A percentile compares a stretch with the other conserved stretches of the same genome.
Conservation (phyloP, 2,797 vertebrate genomes). For the Clarias pachynema region DNA sequence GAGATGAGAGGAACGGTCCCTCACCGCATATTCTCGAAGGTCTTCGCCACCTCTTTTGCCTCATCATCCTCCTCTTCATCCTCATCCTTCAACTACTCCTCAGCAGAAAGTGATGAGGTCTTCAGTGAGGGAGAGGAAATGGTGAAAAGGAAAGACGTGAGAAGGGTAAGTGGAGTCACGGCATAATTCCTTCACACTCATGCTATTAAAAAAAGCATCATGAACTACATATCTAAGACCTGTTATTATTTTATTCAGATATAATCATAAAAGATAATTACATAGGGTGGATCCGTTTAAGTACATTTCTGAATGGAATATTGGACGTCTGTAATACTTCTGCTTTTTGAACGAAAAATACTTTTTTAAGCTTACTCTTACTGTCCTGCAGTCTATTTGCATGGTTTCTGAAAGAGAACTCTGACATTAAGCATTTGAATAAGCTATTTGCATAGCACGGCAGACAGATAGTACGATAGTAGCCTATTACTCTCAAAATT, state of each 20-base stretch:
- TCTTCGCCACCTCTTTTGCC: slow-evolving; percentile 62
- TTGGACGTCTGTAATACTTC: not conserved
- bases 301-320: not conserved
- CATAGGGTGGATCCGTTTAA: not conserved
- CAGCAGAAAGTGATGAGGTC: slow-evolving; percentile 79
- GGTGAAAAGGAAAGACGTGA: slow-evolving; percentile 67
- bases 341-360: slow-evolving; percentile 20
- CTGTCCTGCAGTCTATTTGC: slow-evolving; percentile 69
- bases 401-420: slow-evolving; percentile 73
- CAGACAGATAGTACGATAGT: slow-evolving; percentile 55
- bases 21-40: slow-evolving; percentile 67
- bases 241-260: not conserved
- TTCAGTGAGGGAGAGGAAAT: slow-evolving; percentile 78
- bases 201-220: not conserved
- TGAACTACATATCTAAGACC: not conserved
- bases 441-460: slow-evolving; percentile 70
- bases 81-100: slow-evolving; percentile 76
- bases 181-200: slow-evolving; percentile 5
- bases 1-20: slow-evolving; percentile 41
- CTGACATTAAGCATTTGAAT: slow-evolving; percentile 76
- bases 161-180: slow-evolving; percentile 69
- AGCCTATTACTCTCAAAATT: slow-evolving; percentile 34
- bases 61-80: slow-evolving; percentile 69
- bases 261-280: not conserved
- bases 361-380: slow-evolving; percentile 42